These are phyloP conservation scores for Diaphora mendica DNA, from an alignment of 2,888 invertebrate species.

Conservation along the genomic window DNA sequence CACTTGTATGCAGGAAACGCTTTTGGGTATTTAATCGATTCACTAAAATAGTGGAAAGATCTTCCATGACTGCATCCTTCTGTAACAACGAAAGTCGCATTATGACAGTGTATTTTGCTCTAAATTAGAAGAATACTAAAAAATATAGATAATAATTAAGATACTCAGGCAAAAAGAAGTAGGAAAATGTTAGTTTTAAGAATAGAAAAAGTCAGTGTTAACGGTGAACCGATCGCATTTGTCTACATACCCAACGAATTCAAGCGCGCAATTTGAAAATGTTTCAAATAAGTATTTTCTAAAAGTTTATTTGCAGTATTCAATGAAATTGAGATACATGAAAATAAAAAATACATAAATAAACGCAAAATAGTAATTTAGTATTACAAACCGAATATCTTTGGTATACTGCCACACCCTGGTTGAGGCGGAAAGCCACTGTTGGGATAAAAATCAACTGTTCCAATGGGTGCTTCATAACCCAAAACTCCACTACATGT, in stretches of 20 bases:
- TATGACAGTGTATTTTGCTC: not conserved
- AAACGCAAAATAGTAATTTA: too few species aligned
- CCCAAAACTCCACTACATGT: slow-evolving; percentile 90
- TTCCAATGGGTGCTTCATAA: slow-evolving; percentile 87
- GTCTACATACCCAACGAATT: too few species aligned
- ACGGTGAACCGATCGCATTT: too few species aligned
- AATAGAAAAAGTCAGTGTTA: too few species aligned
- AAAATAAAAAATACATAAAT: too few species aligned
- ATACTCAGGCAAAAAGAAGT: not conserved
- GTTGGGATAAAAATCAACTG: slow-evolving; percentile 90
- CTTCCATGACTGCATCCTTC: slow-evolving; percentile 90
- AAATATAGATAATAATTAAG: not conserved
- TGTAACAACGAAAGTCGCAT: slow-evolving; percentile 53
- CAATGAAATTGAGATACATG: too few species aligned
- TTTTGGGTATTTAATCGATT: slow-evolving; percentile 84
- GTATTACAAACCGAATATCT: slow-evolving; percentile 57
- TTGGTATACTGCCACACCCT: slow-evolving; percentile 85
- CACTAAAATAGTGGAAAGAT: slow-evolving; percentile 87
- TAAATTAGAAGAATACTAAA: not conserved
- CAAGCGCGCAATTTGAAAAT: too few species aligned
- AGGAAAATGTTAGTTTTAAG: not conserved
- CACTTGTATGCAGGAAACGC: slow-evolving; percentile 86
- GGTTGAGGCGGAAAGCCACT: slow-evolving; percentile 89
- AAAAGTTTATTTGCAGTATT: too few species aligned
- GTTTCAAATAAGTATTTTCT: too few species aligned